These are phyloP conservation scores for Acinonyx jubatus DNA, from an alignment of 2,113 vertebrate genomes.

Conservation along the genomic window DNA sequence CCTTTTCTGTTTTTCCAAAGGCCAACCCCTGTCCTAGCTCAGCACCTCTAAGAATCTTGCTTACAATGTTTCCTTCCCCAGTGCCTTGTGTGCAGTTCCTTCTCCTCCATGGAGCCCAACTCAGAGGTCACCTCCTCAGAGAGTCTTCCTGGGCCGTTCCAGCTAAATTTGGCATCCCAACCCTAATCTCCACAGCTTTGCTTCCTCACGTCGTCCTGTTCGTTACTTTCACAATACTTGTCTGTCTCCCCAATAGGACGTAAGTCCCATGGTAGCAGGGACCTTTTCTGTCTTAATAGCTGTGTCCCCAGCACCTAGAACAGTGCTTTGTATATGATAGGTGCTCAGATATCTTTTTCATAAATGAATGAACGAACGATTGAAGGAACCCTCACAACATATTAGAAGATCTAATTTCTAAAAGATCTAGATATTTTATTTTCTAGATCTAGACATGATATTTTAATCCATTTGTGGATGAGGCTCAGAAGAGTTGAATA, in stretches of 20 bases:
- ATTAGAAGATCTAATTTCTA: background rate
- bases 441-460: too few species aligned
- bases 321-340: background rate
- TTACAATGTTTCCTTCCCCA: background rate
- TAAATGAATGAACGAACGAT: background rate
- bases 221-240: background rate
- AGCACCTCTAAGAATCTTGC: background rate
- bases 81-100: fast-evolving
- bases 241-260: background rate
- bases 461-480: background rate
- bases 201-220: fast-evolving
- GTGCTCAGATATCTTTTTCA: background rate
- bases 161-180: fast-evolving
- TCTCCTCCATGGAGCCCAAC: background rate
- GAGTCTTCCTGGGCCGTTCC: background rate
- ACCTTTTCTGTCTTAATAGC: background rate
- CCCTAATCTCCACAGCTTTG: background rate
- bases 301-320: background rate
- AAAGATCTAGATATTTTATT: background rate
- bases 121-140: background rate
- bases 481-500: background rate
- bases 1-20: background rate
- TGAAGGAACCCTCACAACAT: background rate
- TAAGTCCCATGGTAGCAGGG: background rate
- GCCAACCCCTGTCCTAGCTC: background rate